Conservation (phyloP, 2,888 invertebrate species). For the Syrista parreyssii region DNA sequence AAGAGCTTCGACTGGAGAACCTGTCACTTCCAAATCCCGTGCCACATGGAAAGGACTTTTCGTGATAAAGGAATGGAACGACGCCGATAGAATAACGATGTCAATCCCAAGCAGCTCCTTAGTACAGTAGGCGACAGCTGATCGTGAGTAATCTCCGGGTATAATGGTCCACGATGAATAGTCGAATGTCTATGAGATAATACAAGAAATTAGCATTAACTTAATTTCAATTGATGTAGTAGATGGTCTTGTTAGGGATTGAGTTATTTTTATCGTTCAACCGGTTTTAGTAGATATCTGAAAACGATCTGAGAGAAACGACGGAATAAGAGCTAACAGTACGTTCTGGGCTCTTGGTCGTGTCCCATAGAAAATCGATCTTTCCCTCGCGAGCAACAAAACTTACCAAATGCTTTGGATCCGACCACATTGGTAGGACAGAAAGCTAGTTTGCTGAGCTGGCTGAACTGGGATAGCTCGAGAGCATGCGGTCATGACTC, state of each 20-base stretch:
- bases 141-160: neutral
- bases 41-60: neutral
- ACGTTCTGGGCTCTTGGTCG: conserved; percentile 11
- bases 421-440: conserved; percentile 17
- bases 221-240: neutral
- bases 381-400: conserved; percentile 16
- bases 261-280: no score
- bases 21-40: neutral
- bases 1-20: neutral
- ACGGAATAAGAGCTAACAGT: neutral
- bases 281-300: no score
- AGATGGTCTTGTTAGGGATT: no score
- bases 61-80: neutral
- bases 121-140: neutral
- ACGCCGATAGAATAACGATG: neutral
- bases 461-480: conserved; percentile 29
- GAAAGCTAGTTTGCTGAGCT: conserved; percentile 35
- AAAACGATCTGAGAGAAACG: neutral
- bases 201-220: neutral
- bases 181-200: no score
- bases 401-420: conserved; percentile 14
- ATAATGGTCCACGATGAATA: neutral
- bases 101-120: neutral
- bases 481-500: conserved; percentile 35
- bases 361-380: conserved; percentile 20